phyloP scores from a whole-genome alignment of 2,888 invertebrate genomes.

The Dione juno region DNA sequence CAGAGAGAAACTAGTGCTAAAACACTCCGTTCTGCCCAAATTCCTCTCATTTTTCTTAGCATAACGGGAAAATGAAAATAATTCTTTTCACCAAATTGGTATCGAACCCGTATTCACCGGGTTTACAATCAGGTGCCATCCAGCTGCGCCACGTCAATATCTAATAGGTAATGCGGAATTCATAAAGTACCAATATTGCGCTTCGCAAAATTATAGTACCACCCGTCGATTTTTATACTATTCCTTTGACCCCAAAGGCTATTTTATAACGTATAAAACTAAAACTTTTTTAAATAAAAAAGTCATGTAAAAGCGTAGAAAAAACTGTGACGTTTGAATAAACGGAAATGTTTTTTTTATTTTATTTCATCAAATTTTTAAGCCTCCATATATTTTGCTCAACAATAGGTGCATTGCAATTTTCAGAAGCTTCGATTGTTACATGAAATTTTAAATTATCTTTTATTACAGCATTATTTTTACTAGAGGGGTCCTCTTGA shows the following conservation, averaged over 20 bases:
- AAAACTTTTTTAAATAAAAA: conserved; percentile 8
- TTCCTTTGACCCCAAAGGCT: conserved; percentile 15
- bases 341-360: not conserved
- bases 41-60: no score
- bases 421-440: conserved; percentile 19
- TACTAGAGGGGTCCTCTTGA: no score
- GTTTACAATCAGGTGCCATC: no score
- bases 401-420: conserved; percentile 9
- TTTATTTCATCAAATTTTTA: conserved; percentile 17
- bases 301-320: not conserved
- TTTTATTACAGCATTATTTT: no score
- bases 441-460: not conserved
- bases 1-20: no score
- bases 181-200: not conserved
- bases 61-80: no score
- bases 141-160: not conserved
- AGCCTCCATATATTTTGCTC: conserved; percentile 4
- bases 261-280: conserved; percentile 17
- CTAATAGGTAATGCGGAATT: not conserved
- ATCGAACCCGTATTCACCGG: no score
- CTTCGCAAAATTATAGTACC: not conserved
- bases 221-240: not conserved
- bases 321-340: conserved; percentile 19
- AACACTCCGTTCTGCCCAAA: no score
- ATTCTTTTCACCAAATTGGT: not conserved